phyloP scores from a whole-genome alignment of 2,888 invertebrate genomes.

The Hesperia comma region DNA sequence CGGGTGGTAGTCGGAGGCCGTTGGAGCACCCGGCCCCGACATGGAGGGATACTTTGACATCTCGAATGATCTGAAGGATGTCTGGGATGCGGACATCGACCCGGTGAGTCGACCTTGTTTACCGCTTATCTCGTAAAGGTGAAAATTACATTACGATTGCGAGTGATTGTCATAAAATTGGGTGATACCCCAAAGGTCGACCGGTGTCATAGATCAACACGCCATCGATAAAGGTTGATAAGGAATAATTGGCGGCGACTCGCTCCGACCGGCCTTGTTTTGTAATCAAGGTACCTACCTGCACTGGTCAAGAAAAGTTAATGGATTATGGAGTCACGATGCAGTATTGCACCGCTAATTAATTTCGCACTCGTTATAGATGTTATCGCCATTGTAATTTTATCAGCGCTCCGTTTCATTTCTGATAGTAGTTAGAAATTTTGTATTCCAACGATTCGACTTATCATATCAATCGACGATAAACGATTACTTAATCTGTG shows the following conservation, averaged over 20 bases:
- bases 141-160: slow-evolving; percentile 39
- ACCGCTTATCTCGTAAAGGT: slow-evolving; percentile 57
- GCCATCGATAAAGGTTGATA: slow-evolving; percentile 39
- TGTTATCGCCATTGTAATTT: slow-evolving; percentile 12
- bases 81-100: slow-evolving; percentile 93
- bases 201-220: slow-evolving; percentile 34
- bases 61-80: slow-evolving; percentile 89
- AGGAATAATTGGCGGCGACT: slow-evolving; percentile 43
- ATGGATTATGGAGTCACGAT: slow-evolving; percentile 32
- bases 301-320: slow-evolving; percentile 52
- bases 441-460: slow-evolving; percentile 1
- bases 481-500: slow-evolving; percentile 22
- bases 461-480: slow-evolving; percentile 33
- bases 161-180: slow-evolving; percentile 8
- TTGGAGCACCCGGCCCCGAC: slow-evolving; percentile 70
- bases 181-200: not conserved
- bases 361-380: slow-evolving; percentile 9
- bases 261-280: slow-evolving; percentile 54
- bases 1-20: slow-evolving; percentile 68
- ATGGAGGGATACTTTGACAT: slow-evolving; percentile 91
- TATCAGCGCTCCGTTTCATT: slow-evolving; percentile 1
- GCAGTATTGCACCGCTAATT: slow-evolving; percentile 14
- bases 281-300: slow-evolving; percentile 55
- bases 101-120: slow-evolving; percentile 87
- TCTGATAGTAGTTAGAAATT: not conserved